Conservation (phyloP, 2,113 vertebrate species). For the Malurus melanocephalus region DNA sequence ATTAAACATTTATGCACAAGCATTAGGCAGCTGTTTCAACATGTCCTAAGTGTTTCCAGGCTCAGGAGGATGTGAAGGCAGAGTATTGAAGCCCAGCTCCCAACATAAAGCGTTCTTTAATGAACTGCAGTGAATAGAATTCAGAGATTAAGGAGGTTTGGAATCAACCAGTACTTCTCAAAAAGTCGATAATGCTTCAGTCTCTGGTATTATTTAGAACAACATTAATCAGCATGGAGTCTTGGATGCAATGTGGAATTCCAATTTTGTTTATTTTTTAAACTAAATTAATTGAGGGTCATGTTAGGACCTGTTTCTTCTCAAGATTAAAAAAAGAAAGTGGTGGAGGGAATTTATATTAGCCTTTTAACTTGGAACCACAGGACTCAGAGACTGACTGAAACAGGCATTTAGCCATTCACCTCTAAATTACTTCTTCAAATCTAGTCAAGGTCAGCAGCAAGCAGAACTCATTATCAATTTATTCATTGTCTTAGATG, state of each 20-base stretch:
- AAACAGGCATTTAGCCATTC: background rate
- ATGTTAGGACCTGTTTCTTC: conserved; percentile 41
- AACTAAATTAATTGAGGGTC: background rate
- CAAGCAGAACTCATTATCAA: conserved; percentile 2
- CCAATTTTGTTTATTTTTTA: background rate
- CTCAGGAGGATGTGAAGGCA: background rate
- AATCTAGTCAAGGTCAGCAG: conserved; percentile 15
- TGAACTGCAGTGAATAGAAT: conserved; percentile 14
- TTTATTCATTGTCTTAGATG: background rate
- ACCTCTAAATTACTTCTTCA: conserved; percentile 16
- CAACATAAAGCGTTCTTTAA: conserved; percentile 13
- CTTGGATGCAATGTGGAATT: conserved; percentile 43
- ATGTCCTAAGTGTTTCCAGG: background rate
- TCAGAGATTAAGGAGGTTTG: conserved; percentile 33
- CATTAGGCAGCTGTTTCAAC: background rate
- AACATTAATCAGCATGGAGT: conserved; percentile 17
- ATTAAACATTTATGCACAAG: background rate
- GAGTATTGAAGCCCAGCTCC: background rate
- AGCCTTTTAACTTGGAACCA: conserved; percentile 20
- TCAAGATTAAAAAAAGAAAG: background rate
- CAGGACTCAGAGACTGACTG: background rate
- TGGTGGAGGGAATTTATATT: background rate
- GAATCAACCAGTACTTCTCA: conserved; percentile 21
- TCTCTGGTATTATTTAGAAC: conserved; percentile 25
- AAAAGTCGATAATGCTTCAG: background rate